Conservation (phyloP, 1,140 invertebrate species). For the Euglossa dilemma region DNA sequence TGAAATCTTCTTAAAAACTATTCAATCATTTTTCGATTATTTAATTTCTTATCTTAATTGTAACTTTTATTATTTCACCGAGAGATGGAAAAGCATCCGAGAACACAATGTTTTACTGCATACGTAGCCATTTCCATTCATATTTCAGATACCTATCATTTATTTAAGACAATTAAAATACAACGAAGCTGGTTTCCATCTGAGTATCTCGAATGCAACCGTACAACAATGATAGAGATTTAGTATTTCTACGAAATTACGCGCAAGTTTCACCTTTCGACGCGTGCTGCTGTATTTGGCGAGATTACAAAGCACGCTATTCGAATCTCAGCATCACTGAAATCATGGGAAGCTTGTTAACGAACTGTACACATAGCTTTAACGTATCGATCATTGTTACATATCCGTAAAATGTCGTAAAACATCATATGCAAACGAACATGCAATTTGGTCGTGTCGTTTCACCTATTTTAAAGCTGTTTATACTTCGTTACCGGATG, state of each 20-base stretch:
- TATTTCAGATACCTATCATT: no score
- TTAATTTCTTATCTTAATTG: no score
- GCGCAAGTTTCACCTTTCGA: conserved; percentile 6
- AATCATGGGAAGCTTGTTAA: conserved; percentile 1
- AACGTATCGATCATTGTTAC: conserved; percentile 1
- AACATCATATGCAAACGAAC: not conserved
- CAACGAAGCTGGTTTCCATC: no score
- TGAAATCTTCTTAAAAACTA: no score
- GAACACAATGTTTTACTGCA: no score
- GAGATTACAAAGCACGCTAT: not conserved
- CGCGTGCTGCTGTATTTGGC: conserved; percentile 14
- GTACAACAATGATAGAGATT: no score
- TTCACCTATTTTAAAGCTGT: not conserved
- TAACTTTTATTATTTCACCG: no score
- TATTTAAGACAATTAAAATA: no score
- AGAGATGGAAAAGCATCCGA: no score
- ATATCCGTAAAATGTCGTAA: not conserved
- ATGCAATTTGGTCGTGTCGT: not conserved
- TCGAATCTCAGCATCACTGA: not conserved
- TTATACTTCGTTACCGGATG: not conserved
- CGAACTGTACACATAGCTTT: not conserved
- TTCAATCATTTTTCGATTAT: no score
- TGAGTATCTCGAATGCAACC: no score
- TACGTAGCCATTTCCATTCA: no score
- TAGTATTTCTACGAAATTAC: conserved; percentile 42